Conservation (phyloP, 2,113 vertebrate species). For the Acanthochromis polyacanthus region DNA sequence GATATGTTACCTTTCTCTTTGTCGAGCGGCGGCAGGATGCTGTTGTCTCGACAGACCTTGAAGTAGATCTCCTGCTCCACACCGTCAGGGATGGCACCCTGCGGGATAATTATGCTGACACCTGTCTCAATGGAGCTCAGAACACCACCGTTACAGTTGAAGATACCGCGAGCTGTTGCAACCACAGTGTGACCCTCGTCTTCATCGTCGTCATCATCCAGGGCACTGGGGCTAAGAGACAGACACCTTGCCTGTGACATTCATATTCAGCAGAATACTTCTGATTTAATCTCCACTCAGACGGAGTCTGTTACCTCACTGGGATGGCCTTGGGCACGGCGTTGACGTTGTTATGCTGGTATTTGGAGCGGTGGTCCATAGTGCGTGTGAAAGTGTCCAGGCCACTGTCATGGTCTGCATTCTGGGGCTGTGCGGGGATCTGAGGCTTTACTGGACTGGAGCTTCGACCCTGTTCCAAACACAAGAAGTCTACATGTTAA, state of each 20-base stretch:
- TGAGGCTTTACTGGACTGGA: slow-evolving; percentile 86
- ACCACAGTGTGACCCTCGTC: slow-evolving; percentile 98
- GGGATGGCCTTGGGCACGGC: slow-evolving; percentile 95
- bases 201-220: slow-evolving; percentile 96
- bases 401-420: slow-evolving; percentile 89
- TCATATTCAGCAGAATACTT: background rate
- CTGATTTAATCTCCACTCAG: background rate
- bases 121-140: slow-evolving; percentile 98
- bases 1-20: slow-evolving; percentile 94
- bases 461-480: slow-evolving; percentile 71
- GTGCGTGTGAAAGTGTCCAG: slow-evolving; percentile 90
- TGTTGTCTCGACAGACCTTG: slow-evolving; percentile 99
- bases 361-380: slow-evolving; percentile 90
- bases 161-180: slow-evolving; percentile 95
- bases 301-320: slow-evolving; percentile 88
- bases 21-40: slow-evolving; percentile 98
- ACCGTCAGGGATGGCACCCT: slow-evolving; percentile 96
- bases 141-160: slow-evolving; percentile 96
- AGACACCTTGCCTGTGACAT: slow-evolving; percentile 18
- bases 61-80: slow-evolving; percentile 99
- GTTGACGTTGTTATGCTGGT: slow-evolving; percentile 93
- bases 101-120: slow-evolving; percentile 98
- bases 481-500: background rate
- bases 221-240: slow-evolving; percentile 89
- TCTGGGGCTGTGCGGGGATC: slow-evolving; percentile 82